Conservation (phyloP, 2,797 vertebrate species). For the Eospalax fontanierii region DNA sequence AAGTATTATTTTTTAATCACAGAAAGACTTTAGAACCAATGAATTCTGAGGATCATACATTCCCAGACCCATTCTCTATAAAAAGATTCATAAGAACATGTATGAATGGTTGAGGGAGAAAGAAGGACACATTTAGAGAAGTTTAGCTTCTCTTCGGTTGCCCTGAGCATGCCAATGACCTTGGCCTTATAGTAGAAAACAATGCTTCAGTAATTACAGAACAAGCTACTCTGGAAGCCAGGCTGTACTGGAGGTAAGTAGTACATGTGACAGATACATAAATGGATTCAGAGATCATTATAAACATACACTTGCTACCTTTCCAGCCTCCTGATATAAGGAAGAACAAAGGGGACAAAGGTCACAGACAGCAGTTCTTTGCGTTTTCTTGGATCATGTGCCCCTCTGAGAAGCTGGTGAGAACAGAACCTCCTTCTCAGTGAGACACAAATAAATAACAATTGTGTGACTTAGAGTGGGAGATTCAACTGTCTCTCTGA, state of each 20-base stretch:
- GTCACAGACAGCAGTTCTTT: neutral
- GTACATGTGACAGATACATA: neutral
- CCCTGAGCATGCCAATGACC: neutral
- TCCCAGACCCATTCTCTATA: neutral
- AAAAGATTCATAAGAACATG: neutral
- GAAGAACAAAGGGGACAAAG: neutral
- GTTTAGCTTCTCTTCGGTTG: neutral
- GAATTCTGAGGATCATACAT: neutral
- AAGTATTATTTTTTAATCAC: neutral
- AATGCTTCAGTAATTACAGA: neutral
- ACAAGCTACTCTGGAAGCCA: neutral
- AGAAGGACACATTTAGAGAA: neutral
- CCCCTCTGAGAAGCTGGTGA: neutral
- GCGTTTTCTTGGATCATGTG: neutral
- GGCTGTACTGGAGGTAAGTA: neutral
- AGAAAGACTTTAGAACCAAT: constrained; percentile 41
- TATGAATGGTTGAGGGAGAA: neutral
- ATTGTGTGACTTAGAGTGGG: neutral
- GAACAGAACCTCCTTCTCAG: neutral
- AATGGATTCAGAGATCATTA: neutral
- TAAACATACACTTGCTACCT: neutral
- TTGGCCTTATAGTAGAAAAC: neutral
- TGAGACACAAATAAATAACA: neutral
- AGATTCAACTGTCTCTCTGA: neutral
- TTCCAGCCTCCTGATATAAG: neutral